Base-by-base conservation (phyloP, 2,113 vertebrate species). In the Pomatostomus ruficeps region DNA sequence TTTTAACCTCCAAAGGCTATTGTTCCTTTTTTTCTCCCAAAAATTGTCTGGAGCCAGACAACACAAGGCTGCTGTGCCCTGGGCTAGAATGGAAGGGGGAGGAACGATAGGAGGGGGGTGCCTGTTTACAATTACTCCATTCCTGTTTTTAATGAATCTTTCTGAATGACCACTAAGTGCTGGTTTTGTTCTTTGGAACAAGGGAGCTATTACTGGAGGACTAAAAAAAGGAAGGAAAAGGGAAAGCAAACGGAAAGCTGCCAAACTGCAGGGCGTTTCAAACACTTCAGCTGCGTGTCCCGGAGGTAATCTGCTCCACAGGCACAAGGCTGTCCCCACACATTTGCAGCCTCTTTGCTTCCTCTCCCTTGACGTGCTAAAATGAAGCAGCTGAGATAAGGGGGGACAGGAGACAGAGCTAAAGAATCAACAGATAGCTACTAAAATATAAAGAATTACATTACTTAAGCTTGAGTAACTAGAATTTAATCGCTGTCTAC, bases 181-280 rank as follows among this genome's bases (percentile, higher is more conserved):
- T 98, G 97, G 97, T 97, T 98, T 96, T 97, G 97, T 98, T 98
- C 97, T 97, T 97, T 95, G 97, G 97, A 98, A 99, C 97, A 98
- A 98, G 98, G 97, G 97, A 98, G 96, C 98, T 98, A 98, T 98
- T 98, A 98, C 98, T 97, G 97, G 86, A 98, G 94, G 93, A 98
- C 96, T 94, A 92, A 98, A 98, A 98, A 98, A 98, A 98, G 97
- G 97, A 98, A 98, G 98, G 97, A 98, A 98, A 98, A 98, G 96
- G 97, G 97, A 98, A 98, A 98, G 98, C 98, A 98, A 98, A 97
- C 63, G 51, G 97, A 98, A 98, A 97, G 97, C 97, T 97, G 98
- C 96, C 98, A 98, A 98, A 97, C 96, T 97, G 96, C 91, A 85
- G 97, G 97, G 98, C 17, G 15, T 88, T 96, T 89, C 86, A 83